Percentiles rank a stretch among this genome's conserved stretches.
phyloP scores from a whole-genome alignment of 2,113 vertebrate species.

The Centrocercus urophasianus region DNA sequence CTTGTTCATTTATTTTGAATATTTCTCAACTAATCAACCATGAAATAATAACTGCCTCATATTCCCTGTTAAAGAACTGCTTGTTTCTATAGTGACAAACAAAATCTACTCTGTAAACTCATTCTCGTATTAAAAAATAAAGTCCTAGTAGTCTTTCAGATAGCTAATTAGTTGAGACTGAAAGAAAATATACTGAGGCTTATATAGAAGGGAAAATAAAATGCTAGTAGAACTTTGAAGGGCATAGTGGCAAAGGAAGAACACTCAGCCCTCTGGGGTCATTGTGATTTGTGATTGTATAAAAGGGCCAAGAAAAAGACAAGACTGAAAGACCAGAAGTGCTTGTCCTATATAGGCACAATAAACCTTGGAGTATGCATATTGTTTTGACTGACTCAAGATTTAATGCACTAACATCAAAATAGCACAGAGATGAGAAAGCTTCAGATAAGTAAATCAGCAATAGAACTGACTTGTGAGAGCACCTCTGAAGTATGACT shows the following conservation, averaged over 20 bases:
- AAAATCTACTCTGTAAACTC: not conserved
- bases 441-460: not conserved
- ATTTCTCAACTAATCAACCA: slow-evolving; percentile 37
- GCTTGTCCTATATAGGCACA: not conserved
- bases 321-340: not conserved
- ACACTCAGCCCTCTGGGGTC: not conserved
- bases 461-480: not conserved
- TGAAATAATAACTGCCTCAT: slow-evolving; percentile 15
- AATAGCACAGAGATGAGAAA: not conserved
- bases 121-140: slow-evolving; percentile 3
- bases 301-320: not conserved
- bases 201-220: not conserved
- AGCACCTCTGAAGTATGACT: not conserved
- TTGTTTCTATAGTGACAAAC: slow-evolving; percentile 20
- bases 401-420: not conserved
- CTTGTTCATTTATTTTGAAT: slow-evolving; percentile 32
- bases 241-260: not conserved
- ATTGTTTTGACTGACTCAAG: not conserved
- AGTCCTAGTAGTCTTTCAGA: not conserved
- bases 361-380: not conserved
- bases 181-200: not conserved
- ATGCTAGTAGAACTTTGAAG: not conserved
- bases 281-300: not conserved
- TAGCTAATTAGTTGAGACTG: not conserved
- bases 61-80: not conserved